Evolutionary conservation across 2,113 vertebrate species (phyloP), one percentile per base, ranked within the genome.

Genomic region (Ceuthmochares aereus): DNA sequence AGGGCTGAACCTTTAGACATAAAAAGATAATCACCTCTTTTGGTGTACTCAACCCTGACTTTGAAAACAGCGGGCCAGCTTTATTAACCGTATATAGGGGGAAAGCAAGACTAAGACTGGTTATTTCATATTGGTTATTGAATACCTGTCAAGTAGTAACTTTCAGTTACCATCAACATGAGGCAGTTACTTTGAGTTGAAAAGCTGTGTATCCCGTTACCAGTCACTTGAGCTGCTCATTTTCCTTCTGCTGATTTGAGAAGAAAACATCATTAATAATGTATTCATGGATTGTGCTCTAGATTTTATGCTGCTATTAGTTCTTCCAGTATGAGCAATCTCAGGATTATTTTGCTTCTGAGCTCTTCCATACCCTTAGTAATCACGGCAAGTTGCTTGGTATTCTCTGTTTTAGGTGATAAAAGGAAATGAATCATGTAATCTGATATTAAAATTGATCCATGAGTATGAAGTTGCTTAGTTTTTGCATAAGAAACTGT

Each of bases 251-350:
- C 91, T 80, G 70, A 74, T 85, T 66, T 69, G 78, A 83, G 75
- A 94, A 77, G 93, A 91, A 94, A 93, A 95, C 55, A 52, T 69
- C 34, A 80, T 97, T 74, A 96, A 97, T 96, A 87, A 96, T 96
- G n/a, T 55, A 96, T 95, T 85, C 51, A 66, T 2, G 6, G 84
- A 54, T 59, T 95, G 78, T 93, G 32, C 64, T 88, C 34, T 40
- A 66, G 82, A 59, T 94, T 95, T 94, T 87, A 47, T 74, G 37
- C 76, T 79, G 58, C 54, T 89, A 21, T 69, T 87, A 72, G 54
- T 54, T 96, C 74, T 92, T 66, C 29, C 37, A 91, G 32, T 22
- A 37, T 51, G 36, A 94, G 10, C 62, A 85, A 4, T 58, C 62
- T 45, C 42, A 80, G 13, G 51, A 54, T 85, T 79, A 80, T 70